These are phyloP conservation scores for Melinaea menophilus DNA, from an alignment of 2,888 invertebrate species.

Conservation along the genomic window DNA sequence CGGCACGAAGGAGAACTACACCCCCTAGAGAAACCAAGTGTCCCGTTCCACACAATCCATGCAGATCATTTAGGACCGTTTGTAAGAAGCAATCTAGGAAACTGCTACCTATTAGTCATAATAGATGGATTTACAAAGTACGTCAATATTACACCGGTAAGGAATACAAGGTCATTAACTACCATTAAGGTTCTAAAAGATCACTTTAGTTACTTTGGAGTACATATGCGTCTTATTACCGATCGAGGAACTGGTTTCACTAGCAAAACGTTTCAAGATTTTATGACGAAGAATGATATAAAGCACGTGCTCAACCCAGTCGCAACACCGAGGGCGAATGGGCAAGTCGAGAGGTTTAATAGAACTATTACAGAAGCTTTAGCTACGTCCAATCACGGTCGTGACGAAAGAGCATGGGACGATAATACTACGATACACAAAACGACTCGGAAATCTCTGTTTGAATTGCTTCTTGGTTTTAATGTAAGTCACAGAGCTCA, in stretches of 20 bases:
- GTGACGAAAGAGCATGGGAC: background rate
- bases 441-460: background rate
- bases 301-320: slow-evolving; percentile 14
- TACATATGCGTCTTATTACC: slow-evolving; percentile 21
- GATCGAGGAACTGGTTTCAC: slow-evolving; percentile 22
- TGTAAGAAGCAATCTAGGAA: slow-evolving; percentile 22
- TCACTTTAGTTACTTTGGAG: slow-evolving; percentile 28
- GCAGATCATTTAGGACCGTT: slow-evolving; percentile 35
- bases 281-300: slow-evolving; percentile 11
- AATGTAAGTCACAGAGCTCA: background rate
- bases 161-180: slow-evolving; percentile 26
- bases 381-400: background rate
- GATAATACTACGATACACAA: too few relatives aligned
- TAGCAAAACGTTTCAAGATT: slow-evolving; percentile 13
- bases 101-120: slow-evolving; percentile 29
- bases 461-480: background rate
- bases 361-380: slow-evolving; percentile 20
- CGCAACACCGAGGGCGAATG: slow-evolving; percentile 32
- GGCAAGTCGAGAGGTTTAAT: slow-evolving; percentile 33
- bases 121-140: slow-evolving; percentile 32
- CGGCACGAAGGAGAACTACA: slow-evolving; percentile 28
- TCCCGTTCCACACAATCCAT: slow-evolving; percentile 36
- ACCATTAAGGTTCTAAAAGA: slow-evolving; percentile 13
- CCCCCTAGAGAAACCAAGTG: slow-evolving; percentile 28
- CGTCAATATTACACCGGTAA: slow-evolving; percentile 26